phyloP scores from a whole-genome alignment of 1,140 invertebrate genomes.

The Danaus plexippus region DNA sequence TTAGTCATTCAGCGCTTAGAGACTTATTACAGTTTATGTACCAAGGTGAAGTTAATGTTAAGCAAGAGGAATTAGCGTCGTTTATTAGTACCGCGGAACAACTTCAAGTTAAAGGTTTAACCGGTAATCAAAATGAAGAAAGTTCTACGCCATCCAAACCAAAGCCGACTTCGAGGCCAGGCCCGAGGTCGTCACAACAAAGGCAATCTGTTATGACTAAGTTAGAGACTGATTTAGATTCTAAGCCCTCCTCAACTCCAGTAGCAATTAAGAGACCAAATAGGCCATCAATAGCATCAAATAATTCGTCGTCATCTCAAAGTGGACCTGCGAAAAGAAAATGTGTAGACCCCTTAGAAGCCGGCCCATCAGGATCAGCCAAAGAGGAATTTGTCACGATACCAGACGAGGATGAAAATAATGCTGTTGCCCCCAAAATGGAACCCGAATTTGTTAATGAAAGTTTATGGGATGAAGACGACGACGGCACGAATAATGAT shows the following conservation, averaged over 20 bases:
- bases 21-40: slow-evolving; percentile 90
- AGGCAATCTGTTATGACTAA: slow-evolving; percentile 72
- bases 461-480: slow-evolving; percentile 71
- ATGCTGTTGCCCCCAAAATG: slow-evolving; percentile 71
- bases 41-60: slow-evolving; percentile 88
- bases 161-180: slow-evolving; percentile 72
- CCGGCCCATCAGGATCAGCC: slow-evolving; percentile 65
- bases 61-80: slow-evolving; percentile 84
- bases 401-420: slow-evolving; percentile 70
- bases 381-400: slow-evolving; percentile 72
- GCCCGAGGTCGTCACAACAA: slow-evolving; percentile 72
- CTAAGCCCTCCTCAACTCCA: slow-evolving; percentile 71
- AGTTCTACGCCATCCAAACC: slow-evolving; percentile 70
- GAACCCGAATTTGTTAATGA: slow-evolving; percentile 72
- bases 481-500: slow-evolving; percentile 70
- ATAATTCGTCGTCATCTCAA: slow-evolving; percentile 71
- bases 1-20: slow-evolving; percentile 81
- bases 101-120: slow-evolving; percentile 87
- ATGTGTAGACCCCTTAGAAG: slow-evolving; percentile 71
- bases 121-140: slow-evolving; percentile 74
- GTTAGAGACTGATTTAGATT: slow-evolving; percentile 73
- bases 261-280: slow-evolving; percentile 73
- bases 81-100: slow-evolving; percentile 89
- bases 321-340: slow-evolving; percentile 71
- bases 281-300: slow-evolving; percentile 72